Evolutionary conservation across 2,888 invertebrate species (phyloP), one percentile per base, ranked within the genome.

Genomic region (Epiblema foenella): DNA sequence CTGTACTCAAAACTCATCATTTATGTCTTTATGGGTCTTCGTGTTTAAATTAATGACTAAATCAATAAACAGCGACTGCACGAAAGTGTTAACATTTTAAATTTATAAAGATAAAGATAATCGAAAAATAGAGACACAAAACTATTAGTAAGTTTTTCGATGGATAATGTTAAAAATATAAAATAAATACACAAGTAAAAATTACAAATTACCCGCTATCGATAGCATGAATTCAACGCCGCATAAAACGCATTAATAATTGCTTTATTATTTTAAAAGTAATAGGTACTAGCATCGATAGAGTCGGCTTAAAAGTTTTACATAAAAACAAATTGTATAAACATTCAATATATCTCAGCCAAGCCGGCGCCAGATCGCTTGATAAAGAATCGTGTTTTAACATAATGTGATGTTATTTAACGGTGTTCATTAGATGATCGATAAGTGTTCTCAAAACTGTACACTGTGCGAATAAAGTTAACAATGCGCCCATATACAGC

Each of bases 341-440:
- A 81, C 75, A 69, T 72, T 76, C 75, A 74, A 80, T 83, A 81
- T 77, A 78, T 83, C 73, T 69, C 79, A 81, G 79, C 75, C 74
- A 73, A 73, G 73, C 76, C 73, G 75, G 76, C 77, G 79, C 81
- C 77, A 78, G 76, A 79, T 82, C 80, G 81, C 79, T 82, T 79
- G 82, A 71, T 71, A 78, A 85, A 81, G 81, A 83, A 84, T 83
- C 81, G 78, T 81, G 78, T 82, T 82, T 85, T 81, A 82, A 83
- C 81, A 75, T 83, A 84, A 83, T 84, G 80, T 79, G 78, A 79
- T 77, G 76, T 83, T 83, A 80, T 81, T 82, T 83, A 83, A 83
- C 83, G 80, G 84, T 81, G 78, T 77, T 76, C 77, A 75, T 77
- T 77, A 67, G 76, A 82, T 82, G 83, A 85, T 80, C 75, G 75